phyloP scores from a whole-genome alignment of 2,797 vertebrate genomes.

The Acanthurus tractus region DNA sequence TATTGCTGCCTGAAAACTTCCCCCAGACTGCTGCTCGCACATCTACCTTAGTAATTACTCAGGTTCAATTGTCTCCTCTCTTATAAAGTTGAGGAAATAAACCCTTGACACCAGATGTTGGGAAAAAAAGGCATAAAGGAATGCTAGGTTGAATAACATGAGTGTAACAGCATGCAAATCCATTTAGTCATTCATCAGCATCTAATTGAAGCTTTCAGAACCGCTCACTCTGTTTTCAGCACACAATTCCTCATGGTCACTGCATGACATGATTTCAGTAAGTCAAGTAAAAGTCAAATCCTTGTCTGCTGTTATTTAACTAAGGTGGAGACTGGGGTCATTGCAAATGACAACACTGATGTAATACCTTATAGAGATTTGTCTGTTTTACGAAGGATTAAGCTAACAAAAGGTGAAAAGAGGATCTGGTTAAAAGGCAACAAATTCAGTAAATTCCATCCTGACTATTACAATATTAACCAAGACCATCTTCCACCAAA shows the following conservation, averaged over 20 bases:
- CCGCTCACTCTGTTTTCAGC: constrained; percentile 4
- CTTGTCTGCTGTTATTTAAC: constrained; percentile 25
- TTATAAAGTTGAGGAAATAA: constrained; percentile 48
- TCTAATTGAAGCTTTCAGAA: constrained; percentile 41
- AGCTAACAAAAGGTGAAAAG: too few species aligned
- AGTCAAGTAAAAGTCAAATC: constrained; percentile 24
- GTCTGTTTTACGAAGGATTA: background rate
- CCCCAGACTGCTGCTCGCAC: constrained; percentile 46
- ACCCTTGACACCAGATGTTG: constrained; percentile 49
- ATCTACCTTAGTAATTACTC: constrained; percentile 63
- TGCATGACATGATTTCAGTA: constrained; percentile 4
- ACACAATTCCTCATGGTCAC: constrained; percentile 12
- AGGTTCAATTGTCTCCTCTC: constrained; percentile 58
- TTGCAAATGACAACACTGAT: constrained; percentile 2
- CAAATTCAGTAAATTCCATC: background rate
- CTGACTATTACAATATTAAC: background rate
- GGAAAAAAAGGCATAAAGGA: constrained; percentile 16
- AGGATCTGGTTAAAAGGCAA: background rate
- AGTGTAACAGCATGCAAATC: constrained; percentile 44
- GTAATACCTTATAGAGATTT: background rate
- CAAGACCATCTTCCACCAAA: background rate
- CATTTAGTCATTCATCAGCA: constrained; percentile 47
- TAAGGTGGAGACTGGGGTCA: constrained; percentile 9
- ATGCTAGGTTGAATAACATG: constrained; percentile 13
- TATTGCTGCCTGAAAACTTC: constrained; percentile 53